These are phyloP conservation scores for Ommatoiulus sabulosus DNA, from an alignment of 2,888 invertebrate species.

Conservation along the genomic window DNA sequence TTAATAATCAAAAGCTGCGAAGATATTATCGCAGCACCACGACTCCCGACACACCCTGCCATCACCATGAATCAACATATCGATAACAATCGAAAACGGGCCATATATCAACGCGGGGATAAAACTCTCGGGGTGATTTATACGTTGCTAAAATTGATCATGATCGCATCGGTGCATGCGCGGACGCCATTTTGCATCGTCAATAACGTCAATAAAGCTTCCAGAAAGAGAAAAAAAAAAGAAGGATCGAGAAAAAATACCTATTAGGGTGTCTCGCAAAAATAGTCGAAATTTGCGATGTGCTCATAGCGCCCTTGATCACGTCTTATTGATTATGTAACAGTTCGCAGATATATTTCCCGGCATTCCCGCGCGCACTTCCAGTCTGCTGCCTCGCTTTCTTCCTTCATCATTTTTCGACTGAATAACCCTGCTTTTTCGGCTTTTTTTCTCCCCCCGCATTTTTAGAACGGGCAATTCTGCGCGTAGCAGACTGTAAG, in stretches of 20 bases:
- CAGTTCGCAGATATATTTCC: slow-evolving; percentile 9
- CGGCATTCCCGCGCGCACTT: neutral
- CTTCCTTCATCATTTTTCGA: slow-evolving; percentile 28
- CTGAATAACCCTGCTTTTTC: slow-evolving; percentile 45
- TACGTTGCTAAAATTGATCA: neutral
- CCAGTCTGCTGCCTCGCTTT: slow-evolving; percentile 36
- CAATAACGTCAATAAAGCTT: neutral
- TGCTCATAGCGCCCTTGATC: slow-evolving; percentile 38
- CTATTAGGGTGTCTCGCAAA: neutral
- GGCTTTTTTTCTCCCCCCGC: neutral
- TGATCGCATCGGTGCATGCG: neutral
- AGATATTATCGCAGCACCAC: neutral
- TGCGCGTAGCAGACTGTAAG: slow-evolving; percentile 30
- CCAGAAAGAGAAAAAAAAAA: neutral
- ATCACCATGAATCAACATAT: neutral
- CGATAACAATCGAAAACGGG: slow-evolving; percentile 5
- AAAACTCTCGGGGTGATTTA: neutral
- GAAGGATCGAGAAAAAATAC: neutral
- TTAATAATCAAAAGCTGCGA: neutral
- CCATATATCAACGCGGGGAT: neutral
- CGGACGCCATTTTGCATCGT: slow-evolving; percentile 35
- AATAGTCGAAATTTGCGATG: neutral
- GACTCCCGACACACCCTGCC: neutral
- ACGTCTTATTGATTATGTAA: slow-evolving; percentile 46
- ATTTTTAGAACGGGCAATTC: neutral